phyloP scores from a whole-genome alignment of 2,888 invertebrate species.

The Sminthurinus aureus region DNA sequence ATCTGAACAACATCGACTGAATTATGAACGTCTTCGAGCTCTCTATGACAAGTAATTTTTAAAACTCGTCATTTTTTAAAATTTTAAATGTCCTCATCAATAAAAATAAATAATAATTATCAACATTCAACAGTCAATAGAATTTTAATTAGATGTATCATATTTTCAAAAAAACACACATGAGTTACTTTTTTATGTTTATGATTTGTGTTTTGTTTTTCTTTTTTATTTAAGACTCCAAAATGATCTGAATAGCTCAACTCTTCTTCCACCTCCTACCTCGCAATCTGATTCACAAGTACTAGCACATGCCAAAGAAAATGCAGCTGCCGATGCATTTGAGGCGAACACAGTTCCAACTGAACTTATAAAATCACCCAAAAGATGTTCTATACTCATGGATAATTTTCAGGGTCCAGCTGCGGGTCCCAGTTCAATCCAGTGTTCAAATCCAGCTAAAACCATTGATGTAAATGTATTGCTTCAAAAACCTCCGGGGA shows the following conservation, averaged over 20 bases:
- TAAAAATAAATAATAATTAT: background rate
- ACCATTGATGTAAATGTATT: background rate
- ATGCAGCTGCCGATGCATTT: background rate
- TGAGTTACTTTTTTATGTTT: too few species aligned
- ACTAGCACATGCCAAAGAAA: background rate
- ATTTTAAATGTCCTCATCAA: background rate
- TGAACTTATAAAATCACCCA: background rate
- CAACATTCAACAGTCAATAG: background rate
- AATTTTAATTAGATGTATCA: background rate
- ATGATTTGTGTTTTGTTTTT: background rate
- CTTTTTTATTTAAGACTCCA: background rate
- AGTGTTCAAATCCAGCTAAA: too few species aligned
- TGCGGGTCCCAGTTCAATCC: background rate
- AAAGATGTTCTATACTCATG: background rate
- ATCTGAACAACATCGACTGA: constrained; percentile 40
- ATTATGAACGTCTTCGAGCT: constrained; percentile 38
- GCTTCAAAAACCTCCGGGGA: background rate
- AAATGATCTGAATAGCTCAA: constrained; percentile 5
- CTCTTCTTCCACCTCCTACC: background rate
- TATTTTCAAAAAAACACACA: background rate
- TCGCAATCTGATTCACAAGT: background rate
- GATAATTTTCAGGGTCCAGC: background rate
- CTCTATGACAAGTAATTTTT: constrained; percentile 35
- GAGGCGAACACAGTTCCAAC: background rate
- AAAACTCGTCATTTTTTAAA: background rate